phyloP scores from a whole-genome alignment of 2,113 vertebrate species.

The Sinocyclocheilus anshuiensis region DNA sequence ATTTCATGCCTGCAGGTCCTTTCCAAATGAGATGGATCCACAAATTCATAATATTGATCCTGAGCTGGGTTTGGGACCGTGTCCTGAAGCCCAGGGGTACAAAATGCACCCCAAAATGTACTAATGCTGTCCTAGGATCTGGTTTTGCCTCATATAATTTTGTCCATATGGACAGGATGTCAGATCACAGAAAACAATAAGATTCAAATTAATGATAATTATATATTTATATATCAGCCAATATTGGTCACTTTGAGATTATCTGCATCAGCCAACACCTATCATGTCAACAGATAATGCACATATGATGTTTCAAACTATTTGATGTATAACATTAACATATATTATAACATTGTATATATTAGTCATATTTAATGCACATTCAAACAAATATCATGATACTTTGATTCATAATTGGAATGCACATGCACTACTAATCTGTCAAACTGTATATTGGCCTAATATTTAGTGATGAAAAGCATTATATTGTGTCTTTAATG shows the following conservation, averaged over 20 bases:
- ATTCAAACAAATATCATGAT: neutral
- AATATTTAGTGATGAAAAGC: neutral
- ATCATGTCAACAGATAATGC: neutral
- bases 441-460: neutral
- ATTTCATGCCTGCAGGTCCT: conserved; percentile 10
- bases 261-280: neutral
- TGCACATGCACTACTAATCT: neutral
- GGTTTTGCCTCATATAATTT: neutral
- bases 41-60: conserved; percentile 1
- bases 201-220: neutral
- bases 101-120: neutral
- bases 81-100: neutral
- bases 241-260: neutral
- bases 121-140: neutral
- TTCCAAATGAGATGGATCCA: conserved; percentile 3
- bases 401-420: neutral
- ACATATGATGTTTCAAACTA: too few species aligned
- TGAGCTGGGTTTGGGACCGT: neutral
- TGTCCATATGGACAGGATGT: neutral
- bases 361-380: neutral
- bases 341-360: too few species aligned
- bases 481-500: neutral
- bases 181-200: neutral
- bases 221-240: neutral
- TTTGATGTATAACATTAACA: too few species aligned